Percentiles rank a stretch among this genome's conserved stretches.
These are phyloP conservation scores for Salmo trutta DNA, from an alignment of 2,797 vertebrate genomes.

Conservation along the genomic window DNA sequence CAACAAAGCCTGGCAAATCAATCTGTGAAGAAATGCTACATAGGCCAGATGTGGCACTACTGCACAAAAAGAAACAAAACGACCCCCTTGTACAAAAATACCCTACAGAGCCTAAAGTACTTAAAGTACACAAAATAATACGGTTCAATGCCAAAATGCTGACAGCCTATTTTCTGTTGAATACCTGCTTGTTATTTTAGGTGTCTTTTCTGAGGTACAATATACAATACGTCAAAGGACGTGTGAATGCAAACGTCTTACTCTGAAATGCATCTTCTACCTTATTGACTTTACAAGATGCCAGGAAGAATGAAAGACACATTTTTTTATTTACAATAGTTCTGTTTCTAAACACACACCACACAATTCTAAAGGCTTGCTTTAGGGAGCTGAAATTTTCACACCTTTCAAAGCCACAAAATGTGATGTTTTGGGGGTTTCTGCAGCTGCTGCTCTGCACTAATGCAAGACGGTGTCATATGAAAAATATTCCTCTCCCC, in stretches of 20 bases:
- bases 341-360: slow-evolving; percentile 66
- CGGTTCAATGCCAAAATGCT: slow-evolving; percentile 63
- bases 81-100: slow-evolving; percentile 47
- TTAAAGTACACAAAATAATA: slow-evolving; percentile 45
- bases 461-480: slow-evolving; percentile 93
- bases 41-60: slow-evolving; percentile 69
- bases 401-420: slow-evolving; percentile 92
- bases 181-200: slow-evolving; percentile 59
- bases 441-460: slow-evolving; percentile 89
- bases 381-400: slow-evolving; percentile 97
- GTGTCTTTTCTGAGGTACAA: slow-evolving; percentile 52
- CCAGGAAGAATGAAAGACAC: slow-evolving; percentile 73
- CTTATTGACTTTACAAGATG: slow-evolving; percentile 71
- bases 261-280: slow-evolving; percentile 54
- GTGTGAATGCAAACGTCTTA: slow-evolving; percentile 52
- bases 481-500: slow-evolving; percentile 97
- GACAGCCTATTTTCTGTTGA: slow-evolving; percentile 40
- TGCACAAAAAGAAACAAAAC: slow-evolving; percentile 27
- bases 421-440: slow-evolving; percentile 87
- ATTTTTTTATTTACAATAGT: slow-evolving; percentile 78
- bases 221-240: slow-evolving; percentile 79
- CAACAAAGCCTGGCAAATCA: slow-evolving; percentile 73
- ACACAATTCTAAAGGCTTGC: slow-evolving; percentile 79
- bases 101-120: slow-evolving; percentile 46
- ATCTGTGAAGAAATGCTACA: slow-evolving; percentile 61